Percentiles rank a stretch among this genome's conserved stretches.
Evolutionary conservation across 1,140 invertebrate species (phyloP).

Genomic region (Drosophila sp.): DNA sequence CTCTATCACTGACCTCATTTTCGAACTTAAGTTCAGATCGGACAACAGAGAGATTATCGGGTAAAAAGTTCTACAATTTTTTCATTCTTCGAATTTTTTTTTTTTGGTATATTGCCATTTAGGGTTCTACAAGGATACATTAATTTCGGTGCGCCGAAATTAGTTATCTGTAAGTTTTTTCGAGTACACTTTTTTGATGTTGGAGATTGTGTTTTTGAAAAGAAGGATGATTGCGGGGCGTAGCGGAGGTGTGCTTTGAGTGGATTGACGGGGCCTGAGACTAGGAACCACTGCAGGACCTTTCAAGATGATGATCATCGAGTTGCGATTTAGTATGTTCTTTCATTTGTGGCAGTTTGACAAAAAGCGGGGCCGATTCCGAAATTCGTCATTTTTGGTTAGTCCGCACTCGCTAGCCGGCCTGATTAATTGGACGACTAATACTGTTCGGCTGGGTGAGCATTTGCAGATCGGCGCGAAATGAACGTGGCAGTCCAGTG

Average conservation of each 20-base stretch:
- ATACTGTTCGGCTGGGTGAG: constrained; percentile 84
- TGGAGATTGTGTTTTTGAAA: neutral
- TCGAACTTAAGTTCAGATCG: no score
- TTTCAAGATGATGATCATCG: neutral
- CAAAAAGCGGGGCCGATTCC: constrained; percentile 4
- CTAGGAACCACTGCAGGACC: constrained; percentile 7
- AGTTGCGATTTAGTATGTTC: neutral
- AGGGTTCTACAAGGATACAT: neutral
- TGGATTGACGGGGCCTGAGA: neutral
- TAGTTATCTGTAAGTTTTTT: neutral
- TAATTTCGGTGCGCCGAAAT: neutral
- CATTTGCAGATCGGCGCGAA: constrained; percentile 84
- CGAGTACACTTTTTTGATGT: neutral
- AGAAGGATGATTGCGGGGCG: neutral
- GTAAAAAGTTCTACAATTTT: no score
- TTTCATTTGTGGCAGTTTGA: constrained; percentile 35
- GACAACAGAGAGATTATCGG: no score
- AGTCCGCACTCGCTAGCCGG: constrained; percentile 61
- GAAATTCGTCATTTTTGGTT: neutral
- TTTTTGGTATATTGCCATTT: no score
- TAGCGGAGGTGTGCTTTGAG: no score
- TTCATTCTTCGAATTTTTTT: no score
- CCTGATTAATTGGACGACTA: constrained; percentile 77
- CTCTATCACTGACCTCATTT: no score
- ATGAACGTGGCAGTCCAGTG: constrained; percentile 85